Evolutionary conservation across 2,797 vertebrate species (phyloP), one percentile per base, ranked within the genome.

Genomic region (Manis javanica): DNA sequence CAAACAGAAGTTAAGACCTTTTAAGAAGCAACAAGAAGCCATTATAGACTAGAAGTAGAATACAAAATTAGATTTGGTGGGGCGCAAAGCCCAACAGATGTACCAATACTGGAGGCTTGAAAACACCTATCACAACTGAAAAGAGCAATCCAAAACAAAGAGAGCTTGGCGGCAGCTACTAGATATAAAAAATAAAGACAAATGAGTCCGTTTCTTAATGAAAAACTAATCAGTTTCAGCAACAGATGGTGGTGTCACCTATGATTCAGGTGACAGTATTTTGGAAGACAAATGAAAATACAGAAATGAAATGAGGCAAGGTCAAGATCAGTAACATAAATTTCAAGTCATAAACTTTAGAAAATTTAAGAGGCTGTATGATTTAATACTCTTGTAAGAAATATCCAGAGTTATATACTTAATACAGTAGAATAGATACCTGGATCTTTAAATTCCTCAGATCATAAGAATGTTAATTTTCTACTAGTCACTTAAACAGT

Each of bases 251-350:
- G 66, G 16, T 82, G 88, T 78, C 79, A 68, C 63, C 72, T 90
- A 31, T 92, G 15, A 92, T 96, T 97, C 94, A 95, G 53, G 78
- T 90, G 53, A 66, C 16, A 57, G 24, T 82, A 92, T 42, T 92
- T 88, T 63, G 34, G 72, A 94, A 97, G 69, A 90, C 72, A 97
- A 93, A 87, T 14, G 42, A 92, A 96, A 95, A 77, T 84, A 91
- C 21, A 68, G 46, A 83, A 96, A 85, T 66, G 64, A 94, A 96
- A 92, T 37, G 55, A 92, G 13, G 55, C 23, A 95, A 89, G 29
- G 21, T 64, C 39, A 93, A 91, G 53, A 91, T 79, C 23, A 91
- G 13, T 51, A 95, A 94, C 23, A 82, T n/a, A 87, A 91, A 94
- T 72, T 91, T 87, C 71, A 78, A 91, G 72, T 42, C 39, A 42